Evolutionary conservation across 2,113 vertebrate species (phyloP), one percentile per base, ranked within the genome.

Genomic region (Dromas ardeola): DNA sequence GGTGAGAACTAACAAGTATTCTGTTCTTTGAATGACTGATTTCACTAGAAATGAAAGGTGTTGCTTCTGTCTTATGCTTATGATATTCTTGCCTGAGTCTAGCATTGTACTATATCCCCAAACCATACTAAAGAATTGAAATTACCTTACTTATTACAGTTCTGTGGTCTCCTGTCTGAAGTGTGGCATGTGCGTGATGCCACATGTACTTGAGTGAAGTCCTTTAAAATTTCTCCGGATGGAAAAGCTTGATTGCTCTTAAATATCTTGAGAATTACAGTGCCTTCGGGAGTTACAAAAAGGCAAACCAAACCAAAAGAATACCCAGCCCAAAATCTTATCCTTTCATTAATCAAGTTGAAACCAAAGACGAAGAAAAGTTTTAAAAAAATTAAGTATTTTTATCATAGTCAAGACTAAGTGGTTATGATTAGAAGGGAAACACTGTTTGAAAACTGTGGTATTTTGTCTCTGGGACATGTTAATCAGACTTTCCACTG

Each of bases 1-100:
- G 98, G 98, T 98, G 92, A 80, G 97, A 90, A 92, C 25, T 59
- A 79, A 32, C 40, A 36, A 38, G 6, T 40, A 6, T 49, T 70
- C 40, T 74, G 40, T 52, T 56, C 63, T 83, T 55, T 23, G 38
- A 27, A 21, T 36, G 58, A 47, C 53, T 72, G 62, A 9, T 72
- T 90, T 70, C n/a, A 73, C 49, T 74, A 13, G 83, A 89, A 43
- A 61, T 22, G n/a, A n/a, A 86, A 91, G 36, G 3, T 55, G 5
- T 36, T 92, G 29, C 27, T 73, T 86, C 62, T 72, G 3, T 47
- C 29, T 77, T 36, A 59, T 84, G 27, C 34, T 73, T 47, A 7
- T 26, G 40, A 23, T 40, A 6, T 47, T 40, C 43, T 6, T 71
- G 15, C 30, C 16, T 15, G 43, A 52, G 14, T 72, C 25, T 59